phyloP scores from a whole-genome alignment of 2,888 invertebrate genomes.

The Sussaba pulchella region DNA sequence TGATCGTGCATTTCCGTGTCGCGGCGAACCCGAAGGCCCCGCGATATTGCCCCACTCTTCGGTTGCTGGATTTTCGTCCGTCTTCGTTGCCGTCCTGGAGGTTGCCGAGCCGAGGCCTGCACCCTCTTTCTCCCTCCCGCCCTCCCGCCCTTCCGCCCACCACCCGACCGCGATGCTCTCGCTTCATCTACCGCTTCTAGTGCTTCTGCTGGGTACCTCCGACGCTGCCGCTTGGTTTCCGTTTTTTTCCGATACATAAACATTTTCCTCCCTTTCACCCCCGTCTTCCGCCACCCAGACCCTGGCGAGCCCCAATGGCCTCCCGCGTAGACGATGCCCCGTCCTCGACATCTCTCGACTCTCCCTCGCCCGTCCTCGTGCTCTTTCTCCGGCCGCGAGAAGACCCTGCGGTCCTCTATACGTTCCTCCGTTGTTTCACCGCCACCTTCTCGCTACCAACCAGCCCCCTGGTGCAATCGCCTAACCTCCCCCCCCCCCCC shows the following conservation, averaged over 20 bases:
- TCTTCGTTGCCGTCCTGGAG: slow-evolving; percentile 39
- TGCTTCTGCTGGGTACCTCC: neutral
- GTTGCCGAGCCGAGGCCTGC: slow-evolving; percentile 16
- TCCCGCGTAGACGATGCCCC: slow-evolving; percentile 55
- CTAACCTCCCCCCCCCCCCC: slow-evolving; percentile 9
- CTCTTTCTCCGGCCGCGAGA: slow-evolving; percentile 43
- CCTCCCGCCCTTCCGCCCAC: too few relatives aligned
- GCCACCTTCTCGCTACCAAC: slow-evolving; percentile 10
- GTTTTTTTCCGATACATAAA: slow-evolving; percentile 77
- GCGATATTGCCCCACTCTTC: neutral
- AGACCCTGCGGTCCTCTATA: slow-evolving; percentile 3
- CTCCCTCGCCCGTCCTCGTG: slow-evolving; percentile 16
- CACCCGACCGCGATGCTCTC: too few relatives aligned
- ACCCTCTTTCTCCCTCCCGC: neutral
- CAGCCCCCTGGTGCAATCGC: too few relatives aligned
- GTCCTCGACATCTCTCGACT: slow-evolving; percentile 45
- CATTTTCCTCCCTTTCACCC: slow-evolving; percentile 67
- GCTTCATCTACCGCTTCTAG: slow-evolving; percentile 19
- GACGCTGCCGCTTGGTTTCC: slow-evolving; percentile 66
- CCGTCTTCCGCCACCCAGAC: neutral
- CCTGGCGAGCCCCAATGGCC: slow-evolving; percentile 41
- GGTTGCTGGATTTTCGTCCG: slow-evolving; percentile 19
- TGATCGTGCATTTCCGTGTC: slow-evolving; percentile 75
- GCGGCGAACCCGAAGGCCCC: slow-evolving; percentile 9
- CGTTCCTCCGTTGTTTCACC: slow-evolving; percentile 21